Percentiles rank a stretch among this genome's conserved stretches.
Evolutionary conservation across 2,888 invertebrate species (phyloP).

Genomic region (Lysandra bellargus): DNA sequence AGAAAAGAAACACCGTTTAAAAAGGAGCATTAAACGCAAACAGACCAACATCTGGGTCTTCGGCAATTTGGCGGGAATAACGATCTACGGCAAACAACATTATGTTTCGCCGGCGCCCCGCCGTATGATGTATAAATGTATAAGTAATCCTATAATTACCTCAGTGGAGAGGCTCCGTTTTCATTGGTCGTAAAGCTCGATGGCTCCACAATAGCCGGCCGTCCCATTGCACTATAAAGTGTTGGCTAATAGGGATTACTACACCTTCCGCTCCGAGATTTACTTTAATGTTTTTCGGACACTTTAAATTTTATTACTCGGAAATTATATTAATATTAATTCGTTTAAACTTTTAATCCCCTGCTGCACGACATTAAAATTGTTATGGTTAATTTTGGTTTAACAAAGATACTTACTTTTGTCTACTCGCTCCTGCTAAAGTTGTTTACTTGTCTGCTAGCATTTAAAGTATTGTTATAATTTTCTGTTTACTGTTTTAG

Average conservation of each 20-base stretch:
- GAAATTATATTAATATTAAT: conserved; percentile 38
- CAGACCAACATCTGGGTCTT: conserved; percentile 36
- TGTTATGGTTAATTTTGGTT: conserved; percentile 1
- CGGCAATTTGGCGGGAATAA: conserved; percentile 38
- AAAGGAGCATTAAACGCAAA: conserved; percentile 28
- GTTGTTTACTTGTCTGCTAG: background rate
- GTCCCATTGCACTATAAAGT: conserved; percentile 69
- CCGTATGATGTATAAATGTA: conserved; percentile 45
- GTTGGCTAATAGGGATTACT: conserved; percentile 74
- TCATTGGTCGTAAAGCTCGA: conserved; percentile 74
- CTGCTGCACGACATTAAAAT: background rate
- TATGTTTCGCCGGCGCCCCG: conserved; percentile 36
- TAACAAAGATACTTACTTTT: background rate
- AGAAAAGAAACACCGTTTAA: conserved; percentile 28
- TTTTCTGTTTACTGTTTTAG: background rate
- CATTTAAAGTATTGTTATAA: background rate
- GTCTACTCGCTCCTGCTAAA: background rate
- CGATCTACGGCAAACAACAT: conserved; percentile 39
- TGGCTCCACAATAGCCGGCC: conserved; percentile 61
- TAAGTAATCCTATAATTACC: conserved; percentile 74
- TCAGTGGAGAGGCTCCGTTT: conserved; percentile 64
- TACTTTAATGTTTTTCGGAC: conserved; percentile 43
- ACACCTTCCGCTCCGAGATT: conserved; percentile 50
- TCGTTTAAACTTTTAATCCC: conserved; percentile 27
- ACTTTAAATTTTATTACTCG: conserved; percentile 41